Conservation (phyloP, 2,888 invertebrate species). For the Leptinotarsa peninsularis region DNA sequence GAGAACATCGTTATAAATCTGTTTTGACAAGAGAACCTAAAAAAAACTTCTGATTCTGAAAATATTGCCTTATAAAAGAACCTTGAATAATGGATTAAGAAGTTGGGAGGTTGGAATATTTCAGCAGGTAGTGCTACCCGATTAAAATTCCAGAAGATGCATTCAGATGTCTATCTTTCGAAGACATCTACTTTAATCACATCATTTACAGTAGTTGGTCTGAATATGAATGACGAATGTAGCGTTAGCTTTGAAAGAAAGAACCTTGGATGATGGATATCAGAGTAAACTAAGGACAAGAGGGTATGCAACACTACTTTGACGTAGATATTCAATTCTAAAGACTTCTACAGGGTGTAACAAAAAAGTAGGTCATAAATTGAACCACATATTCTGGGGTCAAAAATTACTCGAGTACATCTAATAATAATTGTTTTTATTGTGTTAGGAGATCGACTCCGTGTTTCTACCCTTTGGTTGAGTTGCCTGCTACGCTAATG, state of each 20-base stretch:
- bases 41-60: neutral
- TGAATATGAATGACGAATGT: neutral
- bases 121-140: constrained; percentile 11
- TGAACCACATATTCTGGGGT: too few relatives aligned
- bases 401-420: too few relatives aligned
- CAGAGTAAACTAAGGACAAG: too few relatives aligned
- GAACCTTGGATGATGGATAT: neutral
- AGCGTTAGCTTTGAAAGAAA: neutral
- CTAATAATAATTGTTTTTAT: too few relatives aligned
- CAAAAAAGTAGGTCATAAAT: too few relatives aligned
- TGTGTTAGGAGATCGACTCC: too few relatives aligned
- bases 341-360: too few relatives aligned
- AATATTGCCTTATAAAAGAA: neutral
- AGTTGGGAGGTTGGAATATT: constrained; percentile 12
- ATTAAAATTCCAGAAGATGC: constrained; percentile 10
- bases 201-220: constrained; percentile 1
- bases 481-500: too few relatives aligned
- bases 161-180: constrained; percentile 24
- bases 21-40: neutral
- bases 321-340: too few relatives aligned
- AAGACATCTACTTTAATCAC: constrained; percentile 13
- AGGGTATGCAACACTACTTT: too few relatives aligned
- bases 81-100: constrained; percentile 7
- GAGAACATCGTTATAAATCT: neutral
- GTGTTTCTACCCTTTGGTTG: too few relatives aligned